Base-by-base conservation (phyloP, 2,113 vertebrate genomes). In the Cochlearius cochlearius region DNA sequence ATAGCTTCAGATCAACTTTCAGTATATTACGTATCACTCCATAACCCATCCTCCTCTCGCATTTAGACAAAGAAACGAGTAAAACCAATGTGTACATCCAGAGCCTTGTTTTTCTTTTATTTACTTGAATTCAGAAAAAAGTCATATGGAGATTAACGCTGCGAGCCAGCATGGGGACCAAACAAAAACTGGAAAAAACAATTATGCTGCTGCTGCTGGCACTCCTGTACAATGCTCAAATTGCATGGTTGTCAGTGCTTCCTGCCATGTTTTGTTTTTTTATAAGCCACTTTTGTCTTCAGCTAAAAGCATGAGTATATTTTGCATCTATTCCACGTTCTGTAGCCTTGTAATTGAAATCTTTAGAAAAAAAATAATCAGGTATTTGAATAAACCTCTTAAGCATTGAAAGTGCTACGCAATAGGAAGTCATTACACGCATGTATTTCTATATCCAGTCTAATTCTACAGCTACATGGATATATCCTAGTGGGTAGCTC, bases 201-300 rank as follows among this genome's bases (percentile, higher is more conserved):
- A 97, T 94, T 92, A 87, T 22, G 26, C 63, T 97, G 86, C 84
- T 96, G 86, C 58, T 92, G 66, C 86, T 88, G 90, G 63, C 81
- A 95, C 38, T 92, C 41, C 78, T 62, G 12, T 76, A 86, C 79
- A 88, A 76, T 66, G 85, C 67, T 93, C 50, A 94, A 86, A 96
- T 96, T 96, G 71, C 82, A 96, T 74, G 86, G 85, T 86, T 93
- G 84, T 88, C 81, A 91, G 36, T 91, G 62, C 45, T 96, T 93
- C 53, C 90, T 93, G 77, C 81, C 87, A 94, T 34, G 78, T 76
- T 92, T 73, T 53, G 17, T 6, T 84, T 83, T 83, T 95, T 90
- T 66, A 41, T 86, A 82, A 94, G 66, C 84, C 49, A 79, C 84
- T 92, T 94, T 74, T 93, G 36, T 87, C 71, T 94, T 79, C 85